These are phyloP conservation scores for Thera obeliscata DNA, from an alignment of 2,888 invertebrate species.

Conservation along the genomic window DNA sequence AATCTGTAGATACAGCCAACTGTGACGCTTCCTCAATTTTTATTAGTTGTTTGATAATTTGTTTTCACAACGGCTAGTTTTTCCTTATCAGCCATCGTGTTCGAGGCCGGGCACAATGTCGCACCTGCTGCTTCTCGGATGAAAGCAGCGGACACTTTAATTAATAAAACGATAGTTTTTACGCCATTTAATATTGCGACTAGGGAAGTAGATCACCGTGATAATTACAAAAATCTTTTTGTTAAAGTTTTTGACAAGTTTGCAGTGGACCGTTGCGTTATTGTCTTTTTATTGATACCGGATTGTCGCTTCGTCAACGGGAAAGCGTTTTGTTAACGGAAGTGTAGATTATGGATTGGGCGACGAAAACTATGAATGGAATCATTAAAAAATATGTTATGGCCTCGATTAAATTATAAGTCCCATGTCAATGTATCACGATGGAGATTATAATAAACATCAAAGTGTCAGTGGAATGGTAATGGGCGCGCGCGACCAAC, in stretches of 20 bases:
- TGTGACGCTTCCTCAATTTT: slow-evolving; percentile 82
- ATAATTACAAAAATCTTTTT: slow-evolving; percentile 79
- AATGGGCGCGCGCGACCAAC: slow-evolving; percentile 51
- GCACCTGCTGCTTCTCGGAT: slow-evolving; percentile 66
- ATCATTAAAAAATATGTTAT: slow-evolving; percentile 36
- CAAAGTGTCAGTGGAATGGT: slow-evolving; percentile 52
- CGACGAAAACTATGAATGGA: slow-evolving; percentile 30
- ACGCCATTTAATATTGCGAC: slow-evolving; percentile 75
- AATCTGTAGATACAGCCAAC: slow-evolving; percentile 78
- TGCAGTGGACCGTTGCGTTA: slow-evolving; percentile 64
- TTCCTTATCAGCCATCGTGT: slow-evolving; percentile 58
- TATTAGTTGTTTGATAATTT: slow-evolving; percentile 78
- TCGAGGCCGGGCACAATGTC: slow-evolving; percentile 35
- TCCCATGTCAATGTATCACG: slow-evolving; percentile 42
- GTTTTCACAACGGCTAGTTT: slow-evolving; percentile 76
- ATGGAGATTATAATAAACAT: slow-evolving; percentile 47
- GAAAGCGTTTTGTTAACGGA: slow-evolving; percentile 61
- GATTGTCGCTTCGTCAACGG: slow-evolving; percentile 54
- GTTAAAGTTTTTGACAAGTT: slow-evolving; percentile 69
- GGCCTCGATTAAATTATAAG: slow-evolving; percentile 35
- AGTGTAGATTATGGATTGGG: slow-evolving; percentile 52
- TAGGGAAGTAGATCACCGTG: slow-evolving; percentile 79
- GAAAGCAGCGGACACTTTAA: slow-evolving; percentile 74
- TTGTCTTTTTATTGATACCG: slow-evolving; percentile 59
- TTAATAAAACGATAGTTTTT: slow-evolving; percentile 77